Percentiles rank a stretch among this genome's conserved stretches.
phyloP scores from a whole-genome alignment of 2,888 invertebrate genomes.

The Atrina japonica region DNA sequence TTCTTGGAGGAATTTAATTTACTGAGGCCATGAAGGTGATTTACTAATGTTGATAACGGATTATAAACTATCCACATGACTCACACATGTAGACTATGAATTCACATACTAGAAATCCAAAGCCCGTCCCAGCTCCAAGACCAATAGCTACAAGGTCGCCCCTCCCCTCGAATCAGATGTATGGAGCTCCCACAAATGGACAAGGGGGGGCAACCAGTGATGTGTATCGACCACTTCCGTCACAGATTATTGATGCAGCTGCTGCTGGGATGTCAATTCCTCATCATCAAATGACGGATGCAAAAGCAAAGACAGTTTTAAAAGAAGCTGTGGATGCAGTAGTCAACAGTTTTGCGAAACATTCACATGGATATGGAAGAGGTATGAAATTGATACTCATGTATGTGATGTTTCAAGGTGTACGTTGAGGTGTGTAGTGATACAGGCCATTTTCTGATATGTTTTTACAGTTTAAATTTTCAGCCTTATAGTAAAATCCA shows the following conservation, averaged over 20 bases:
- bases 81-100: too few relatives aligned
- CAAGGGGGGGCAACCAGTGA: not conserved
- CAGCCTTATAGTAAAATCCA: not conserved
- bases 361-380: conserved; percentile 87
- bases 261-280: conserved; percentile 53
- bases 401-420: too few relatives aligned
- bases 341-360: conserved; percentile 88
- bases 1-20: too few relatives aligned
- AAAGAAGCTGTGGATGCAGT: conserved; percentile 88
- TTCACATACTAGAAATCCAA: not conserved
- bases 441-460: not conserved
- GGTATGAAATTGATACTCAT: too few relatives aligned
- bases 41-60: too few relatives aligned
- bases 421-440: not conserved
- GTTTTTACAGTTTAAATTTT: not conserved
- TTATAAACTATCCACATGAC: too few relatives aligned
- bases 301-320: conserved; percentile 80
- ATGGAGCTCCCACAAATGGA: not conserved
- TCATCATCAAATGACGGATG: conserved; percentile 66
- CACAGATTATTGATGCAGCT: conserved; percentile 58
- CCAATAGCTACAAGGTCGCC: not conserved
- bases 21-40: too few relatives aligned
- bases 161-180: conserved; percentile 5
- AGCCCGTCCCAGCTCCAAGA: conserved; percentile 23
- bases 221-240: conserved; percentile 45